Base-by-base conservation (phyloP, 1,140 invertebrate species). In the Heliconius melpomene region DNA sequence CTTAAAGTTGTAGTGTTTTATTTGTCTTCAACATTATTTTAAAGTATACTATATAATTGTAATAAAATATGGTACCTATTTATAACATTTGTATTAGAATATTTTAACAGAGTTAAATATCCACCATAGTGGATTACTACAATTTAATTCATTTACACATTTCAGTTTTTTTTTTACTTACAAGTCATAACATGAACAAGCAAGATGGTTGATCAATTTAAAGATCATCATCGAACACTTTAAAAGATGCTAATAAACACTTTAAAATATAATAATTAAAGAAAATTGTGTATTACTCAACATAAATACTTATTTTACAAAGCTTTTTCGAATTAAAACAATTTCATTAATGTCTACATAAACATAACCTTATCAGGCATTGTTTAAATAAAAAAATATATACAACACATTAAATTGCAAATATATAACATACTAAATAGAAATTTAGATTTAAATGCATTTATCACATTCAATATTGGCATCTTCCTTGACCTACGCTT, bases 401-500 rank as follows among this genome's bases (percentile, higher is more conserved):
- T n/a, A 66, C 18, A 38, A 71, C 66, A 40, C n/a, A 52, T 13
- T 32, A 76, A 38, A 36, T 66, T 40, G 20, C 20, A 36, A 57
- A 57, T 57, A 57, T 57, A n/a, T 57, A 32, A 76, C 38, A 46
- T 8, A 26, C 7, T 23, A 66, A 2, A 50, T 60, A 46, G 7
- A 77, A 77, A 77, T 40, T 66, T 77, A 9, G 70, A 52, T 52
- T 20, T 72, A 29, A 72, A 40, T 70, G 38, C 60, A 66, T 29
- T 60, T 29, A 66, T 66, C 23, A 66, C 13, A 66, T n/a, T 66
- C 60, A 66, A 66, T 29, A 66, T 66, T 66, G 60, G 23, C 46
- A 74, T 74, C 52, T 76, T 52, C 79, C 57, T 36, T 52, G 74
- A 46, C 66, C 29, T 72, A 20, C 29, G 71, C n/a, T 26, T 66